Evolutionary conservation across 2,113 vertebrate genomes (phyloP), one percentile per base, ranked within the genome.

Genomic region (Nanorana parkeri): DNA sequence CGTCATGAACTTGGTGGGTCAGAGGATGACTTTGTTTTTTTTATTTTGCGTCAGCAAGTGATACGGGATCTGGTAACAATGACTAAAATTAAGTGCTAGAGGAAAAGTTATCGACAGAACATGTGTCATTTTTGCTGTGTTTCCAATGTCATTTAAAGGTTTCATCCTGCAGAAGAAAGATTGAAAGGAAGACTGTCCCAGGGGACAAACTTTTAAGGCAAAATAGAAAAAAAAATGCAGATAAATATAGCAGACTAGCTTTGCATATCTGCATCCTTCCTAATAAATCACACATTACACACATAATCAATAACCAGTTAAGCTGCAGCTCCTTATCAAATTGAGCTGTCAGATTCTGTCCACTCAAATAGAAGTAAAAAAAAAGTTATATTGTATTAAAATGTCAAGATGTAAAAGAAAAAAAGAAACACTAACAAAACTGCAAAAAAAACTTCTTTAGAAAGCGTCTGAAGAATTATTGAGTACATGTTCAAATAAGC

Each of bases 101-200:
- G 10, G 24, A 64, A 64, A 60, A 81, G 56, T 65, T 32, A 81
- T 65, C 73, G 79, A 73, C 79, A 73, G 78, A 32, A 52, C 36
- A 80, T 69, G 55, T 80, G 78, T 80, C 78, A 71, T 32, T 69
- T 29, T 36, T 80, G 8, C 23, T 61, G 24, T 71, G 78, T 68
- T 80, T 71, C 67, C 67, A 80, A 68, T 80, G 67, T 71, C 54
- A 80, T 80, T 63, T 71, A 68, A 80, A 80, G 78, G 66, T 80
- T 61, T 73, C 69, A 81, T 61, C 69, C 69, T 56, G 69, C 19
- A 54, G 72, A 81, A 74, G 68, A 76, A 76, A 51, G 61, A 81
- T 81, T 36, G 64, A 19, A 55, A 68, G 54, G 19, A 66, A 66
- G 60, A n/a, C 29, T 28, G 21, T 26, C 47, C 68, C 47, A 54